These are phyloP conservation scores for Bungarus multicinctus DNA, from an alignment of 2,113 vertebrate genomes.

Conservation along the genomic window DNA sequence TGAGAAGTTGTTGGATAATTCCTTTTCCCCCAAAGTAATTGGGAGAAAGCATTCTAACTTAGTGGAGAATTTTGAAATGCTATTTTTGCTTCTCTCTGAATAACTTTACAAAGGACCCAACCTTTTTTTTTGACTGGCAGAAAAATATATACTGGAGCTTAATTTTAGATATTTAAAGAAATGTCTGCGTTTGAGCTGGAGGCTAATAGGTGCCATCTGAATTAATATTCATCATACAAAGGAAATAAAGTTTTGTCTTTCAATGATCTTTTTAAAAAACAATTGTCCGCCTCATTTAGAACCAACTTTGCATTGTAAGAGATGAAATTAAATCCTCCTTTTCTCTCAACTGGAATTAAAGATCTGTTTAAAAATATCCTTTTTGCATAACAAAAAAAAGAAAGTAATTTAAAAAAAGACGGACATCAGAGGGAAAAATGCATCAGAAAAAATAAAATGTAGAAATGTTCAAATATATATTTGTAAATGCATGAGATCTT, in stretches of 20 bases:
- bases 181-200: neutral
- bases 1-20: neutral
- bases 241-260: neutral
- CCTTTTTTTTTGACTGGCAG: neutral
- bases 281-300: neutral
- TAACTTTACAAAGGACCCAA: neutral
- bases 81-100: neutral
- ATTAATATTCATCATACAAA: neutral
- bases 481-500: neutral
- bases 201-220: neutral
- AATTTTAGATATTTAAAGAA: neutral
- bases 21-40: neutral
- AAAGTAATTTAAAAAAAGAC: neutral
- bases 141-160: neutral
- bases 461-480: neutral
- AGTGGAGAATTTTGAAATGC: neutral
- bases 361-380: neutral
- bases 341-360: neutral
- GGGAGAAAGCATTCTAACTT: neutral
- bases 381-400: neutral
- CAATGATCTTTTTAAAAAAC: neutral
- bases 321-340: neutral
- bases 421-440: neutral
- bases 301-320: neutral
- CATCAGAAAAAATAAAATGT: neutral